Evolutionary conservation across 2,113 vertebrate genomes (phyloP), one percentile per base, ranked within the genome.

Genomic region (Speoplatyrhinus poulsoni): DNA sequence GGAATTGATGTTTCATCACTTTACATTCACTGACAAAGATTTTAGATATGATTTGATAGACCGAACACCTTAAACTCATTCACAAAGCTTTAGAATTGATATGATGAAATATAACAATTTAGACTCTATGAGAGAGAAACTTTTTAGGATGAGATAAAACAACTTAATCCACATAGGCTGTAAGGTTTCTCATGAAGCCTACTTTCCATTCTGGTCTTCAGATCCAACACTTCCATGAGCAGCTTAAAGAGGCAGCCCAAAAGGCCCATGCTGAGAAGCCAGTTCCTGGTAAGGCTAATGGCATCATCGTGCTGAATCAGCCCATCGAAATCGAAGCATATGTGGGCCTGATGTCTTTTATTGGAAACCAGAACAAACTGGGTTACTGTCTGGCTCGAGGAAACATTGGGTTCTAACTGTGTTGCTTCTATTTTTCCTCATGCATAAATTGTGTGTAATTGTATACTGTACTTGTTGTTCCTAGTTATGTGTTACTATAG

Each of bases 321-420:
- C 77, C 80, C 16, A 80, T 96, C 80, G 53, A 16, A 47, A 92
- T 95, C 12, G 90, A 95, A 32, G 92, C 92, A 6, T 94, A 91
- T n/a, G 88, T 89, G 0, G 93, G 92, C 9, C 53, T 94, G 32
- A 92, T 95, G 93, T 91, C 92, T 17, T 91, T 91, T 69, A 82
- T 93, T 1, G 92, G 91, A 10, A 94, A 96, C 80, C 88, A 93
- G 74, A 95, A 95, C 89, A 95, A 92, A 62, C 87, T 93, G 73
- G 93, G 92, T 12, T 95, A 94, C 90, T 93, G 90, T 76, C 75
- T 94, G 70, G 93, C 93, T 15, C 88, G 88, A 61, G 94, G 93
- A 60, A 94, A 93, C 61, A 8, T 95, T 5, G 94, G 93, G 16
- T 96, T 94, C 87, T 96, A 79, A 89, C 85, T 53, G 13, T 4